Percentiles rank a stretch among this genome's conserved stretches.
Conservation (phyloP, 37 sponge, comb jelly and placozoan genomes). For the Hexactinellida sp. region DNA sequence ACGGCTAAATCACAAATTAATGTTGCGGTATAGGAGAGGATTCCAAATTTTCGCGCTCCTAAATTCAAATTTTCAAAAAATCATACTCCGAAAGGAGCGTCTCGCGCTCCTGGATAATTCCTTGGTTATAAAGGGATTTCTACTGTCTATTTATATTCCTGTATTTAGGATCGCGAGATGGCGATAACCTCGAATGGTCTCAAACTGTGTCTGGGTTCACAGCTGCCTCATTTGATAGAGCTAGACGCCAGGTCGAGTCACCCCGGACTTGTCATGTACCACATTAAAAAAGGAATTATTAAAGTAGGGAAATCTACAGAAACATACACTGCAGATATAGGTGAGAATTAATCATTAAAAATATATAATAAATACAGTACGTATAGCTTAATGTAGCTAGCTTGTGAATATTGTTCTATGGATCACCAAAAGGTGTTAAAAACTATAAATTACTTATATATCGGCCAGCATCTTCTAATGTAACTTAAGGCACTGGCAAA, state of each 20-base stretch:
- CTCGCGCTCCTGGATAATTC: no score
- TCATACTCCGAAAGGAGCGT: no score
- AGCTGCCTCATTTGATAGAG: constrained; percentile 64
- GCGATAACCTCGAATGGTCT: constrained; percentile 70
- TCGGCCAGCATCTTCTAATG: no score
- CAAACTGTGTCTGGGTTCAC: constrained; percentile 63
- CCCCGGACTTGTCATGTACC: background rate
- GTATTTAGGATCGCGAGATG: constrained; percentile 47
- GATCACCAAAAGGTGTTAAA: background rate
- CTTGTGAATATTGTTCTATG: no score
- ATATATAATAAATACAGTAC: no score
- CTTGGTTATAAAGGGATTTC: no score
- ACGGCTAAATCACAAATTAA: no score
- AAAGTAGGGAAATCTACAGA: background rate
- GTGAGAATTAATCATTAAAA: background rate
- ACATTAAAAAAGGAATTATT: background rate
- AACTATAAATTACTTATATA: background rate
- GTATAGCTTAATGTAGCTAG: no score
- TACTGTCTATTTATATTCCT: background rate
- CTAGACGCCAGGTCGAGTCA: constrained; percentile 25
- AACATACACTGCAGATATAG: background rate
- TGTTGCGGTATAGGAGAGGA: no score
- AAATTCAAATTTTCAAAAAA: no score
- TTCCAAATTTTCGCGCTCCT: no score
- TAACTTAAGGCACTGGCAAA: no score